These are phyloP conservation scores for Nomia melanderi DNA, from an alignment of 1,140 invertebrate species.

Conservation along the genomic window DNA sequence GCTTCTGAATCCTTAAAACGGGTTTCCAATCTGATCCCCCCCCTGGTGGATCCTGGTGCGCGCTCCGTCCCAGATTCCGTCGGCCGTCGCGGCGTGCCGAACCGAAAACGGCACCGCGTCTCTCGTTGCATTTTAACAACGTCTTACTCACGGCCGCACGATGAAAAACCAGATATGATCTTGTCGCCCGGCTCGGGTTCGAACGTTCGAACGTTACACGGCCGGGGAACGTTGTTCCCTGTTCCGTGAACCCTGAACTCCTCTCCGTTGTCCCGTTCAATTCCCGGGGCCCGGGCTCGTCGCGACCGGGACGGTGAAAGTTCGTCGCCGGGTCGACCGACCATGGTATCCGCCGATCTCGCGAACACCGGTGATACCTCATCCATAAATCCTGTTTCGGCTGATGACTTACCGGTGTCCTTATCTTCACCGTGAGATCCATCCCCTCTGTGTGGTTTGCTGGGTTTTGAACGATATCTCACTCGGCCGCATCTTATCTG, in stretches of 20 bases:
- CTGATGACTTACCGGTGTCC: conserved; percentile 44
- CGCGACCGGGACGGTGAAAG: conserved; percentile 44
- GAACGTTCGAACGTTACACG: not conserved
- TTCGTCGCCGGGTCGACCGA: conserved; percentile 11
- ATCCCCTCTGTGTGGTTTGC: conserved; percentile 29
- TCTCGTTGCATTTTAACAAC: conserved; percentile 41
- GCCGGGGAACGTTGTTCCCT: too few species aligned
- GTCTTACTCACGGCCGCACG: conserved; percentile 33
- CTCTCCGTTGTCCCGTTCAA: not conserved
- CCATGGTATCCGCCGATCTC: conserved; percentile 14
- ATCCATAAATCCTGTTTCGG: conserved; percentile 23
- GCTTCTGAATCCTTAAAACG: conserved; percentile 50
- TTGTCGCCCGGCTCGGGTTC: not conserved
- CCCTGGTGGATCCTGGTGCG: conserved; percentile 13
- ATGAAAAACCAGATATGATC: conserved; percentile 43
- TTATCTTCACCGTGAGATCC: conserved; percentile 27
- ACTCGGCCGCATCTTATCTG: conserved; percentile 34
- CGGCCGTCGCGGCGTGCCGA: conserved; percentile 3
- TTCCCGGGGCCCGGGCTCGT: too few species aligned
- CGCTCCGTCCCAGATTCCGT: conserved; percentile 42
- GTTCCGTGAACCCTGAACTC: conserved; percentile 43
- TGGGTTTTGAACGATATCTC: conserved; percentile 46
- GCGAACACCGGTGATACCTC: conserved; percentile 25
- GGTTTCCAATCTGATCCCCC: conserved; percentile 46
- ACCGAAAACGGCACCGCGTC: conserved; percentile 12